These are phyloP conservation scores for Sesia bembeciformis DNA, from an alignment of 2,888 invertebrate species.

Conservation along the genomic window DNA sequence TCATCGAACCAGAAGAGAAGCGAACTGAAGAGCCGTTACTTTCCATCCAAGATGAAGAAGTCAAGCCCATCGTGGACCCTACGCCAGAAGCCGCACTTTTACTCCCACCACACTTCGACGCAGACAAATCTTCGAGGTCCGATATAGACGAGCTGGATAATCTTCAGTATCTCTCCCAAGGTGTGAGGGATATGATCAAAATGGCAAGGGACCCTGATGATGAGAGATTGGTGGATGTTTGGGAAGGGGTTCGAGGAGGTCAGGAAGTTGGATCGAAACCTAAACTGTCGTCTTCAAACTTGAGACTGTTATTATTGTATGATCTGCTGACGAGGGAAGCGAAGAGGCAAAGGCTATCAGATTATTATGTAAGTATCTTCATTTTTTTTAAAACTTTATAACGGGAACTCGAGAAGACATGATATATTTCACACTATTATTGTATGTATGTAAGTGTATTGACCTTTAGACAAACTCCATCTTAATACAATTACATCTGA, in stretches of 20 bases:
- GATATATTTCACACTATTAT: too few species aligned
- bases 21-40: conserved; percentile 45
- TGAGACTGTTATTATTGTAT: conserved; percentile 75
- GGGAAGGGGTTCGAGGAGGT: conserved; percentile 42
- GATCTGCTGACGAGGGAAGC: conserved; percentile 79
- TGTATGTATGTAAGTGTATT: too few species aligned
- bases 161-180: conserved; percentile 55
- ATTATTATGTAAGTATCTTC: conserved; percentile 68
- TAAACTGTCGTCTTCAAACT: conserved; percentile 74
- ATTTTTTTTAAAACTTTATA: neutral
- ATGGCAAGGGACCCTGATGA: conserved; percentile 50
- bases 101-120: conserved; percentile 39
- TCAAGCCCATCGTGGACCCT: conserved; percentile 54
- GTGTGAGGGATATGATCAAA: conserved; percentile 54
- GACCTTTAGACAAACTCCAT: too few species aligned
- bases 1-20: conserved; percentile 43
- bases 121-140: conserved; percentile 40
- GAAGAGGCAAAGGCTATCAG: conserved; percentile 75
- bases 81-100: conserved; percentile 31
- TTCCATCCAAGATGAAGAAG: conserved; percentile 40
- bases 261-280: conserved; percentile 54
- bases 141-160: conserved; percentile 44
- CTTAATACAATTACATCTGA: too few species aligned
- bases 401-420: too few species aligned
- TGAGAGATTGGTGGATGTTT: conserved; percentile 48